Conservation (phyloP, 2,797 vertebrate species). For the Harpagifer antarcticus region DNA sequence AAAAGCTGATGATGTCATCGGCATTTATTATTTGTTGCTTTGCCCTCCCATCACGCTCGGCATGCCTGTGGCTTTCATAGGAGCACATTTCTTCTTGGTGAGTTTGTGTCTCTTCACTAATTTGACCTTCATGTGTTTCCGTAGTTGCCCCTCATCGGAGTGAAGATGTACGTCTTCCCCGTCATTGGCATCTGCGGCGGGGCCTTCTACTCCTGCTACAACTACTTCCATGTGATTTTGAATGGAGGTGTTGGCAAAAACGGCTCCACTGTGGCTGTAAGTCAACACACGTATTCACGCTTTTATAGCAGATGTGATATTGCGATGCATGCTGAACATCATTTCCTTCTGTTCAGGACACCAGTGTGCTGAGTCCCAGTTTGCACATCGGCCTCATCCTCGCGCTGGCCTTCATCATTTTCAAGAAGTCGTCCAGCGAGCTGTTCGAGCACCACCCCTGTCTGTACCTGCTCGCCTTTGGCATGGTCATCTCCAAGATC, state of each 20-base stretch:
- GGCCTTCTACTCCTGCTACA: conserved; percentile 91
- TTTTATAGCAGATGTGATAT: not conserved
- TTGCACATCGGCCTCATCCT: conserved; percentile 94
- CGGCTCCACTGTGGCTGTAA: conserved; percentile 98
- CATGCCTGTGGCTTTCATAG: conserved; percentile 73
- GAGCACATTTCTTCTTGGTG: conserved; percentile 21
- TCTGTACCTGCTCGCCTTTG: conserved; percentile 94
- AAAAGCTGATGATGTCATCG: conserved; percentile 75
- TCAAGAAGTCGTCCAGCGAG: conserved; percentile 94
- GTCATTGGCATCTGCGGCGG: conserved; percentile 91
- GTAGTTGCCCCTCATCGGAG: conserved; percentile 90
- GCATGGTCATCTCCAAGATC: conserved; percentile 94
- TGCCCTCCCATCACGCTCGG: conserved; percentile 74
- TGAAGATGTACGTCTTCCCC: conserved; percentile 89
- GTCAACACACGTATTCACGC: conserved; percentile 48
- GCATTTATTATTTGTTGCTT: conserved; percentile 63
- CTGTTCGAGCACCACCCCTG: conserved; percentile 95
- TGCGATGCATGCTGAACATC: not conserved
- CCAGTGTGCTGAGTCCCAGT: conserved; percentile 95
- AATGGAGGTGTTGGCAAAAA: conserved; percentile 97
- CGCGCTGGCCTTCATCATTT: conserved; percentile 93
- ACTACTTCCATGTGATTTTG: conserved; percentile 96
- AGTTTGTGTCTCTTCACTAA: not conserved
- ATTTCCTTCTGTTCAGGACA: conserved; percentile 86
- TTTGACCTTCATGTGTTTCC: conserved; percentile 44